Evolutionary conservation across 2,888 invertebrate species (phyloP), one percentile per base, ranked within the genome.

Genomic region (Rhyacophila evoluta): DNA sequence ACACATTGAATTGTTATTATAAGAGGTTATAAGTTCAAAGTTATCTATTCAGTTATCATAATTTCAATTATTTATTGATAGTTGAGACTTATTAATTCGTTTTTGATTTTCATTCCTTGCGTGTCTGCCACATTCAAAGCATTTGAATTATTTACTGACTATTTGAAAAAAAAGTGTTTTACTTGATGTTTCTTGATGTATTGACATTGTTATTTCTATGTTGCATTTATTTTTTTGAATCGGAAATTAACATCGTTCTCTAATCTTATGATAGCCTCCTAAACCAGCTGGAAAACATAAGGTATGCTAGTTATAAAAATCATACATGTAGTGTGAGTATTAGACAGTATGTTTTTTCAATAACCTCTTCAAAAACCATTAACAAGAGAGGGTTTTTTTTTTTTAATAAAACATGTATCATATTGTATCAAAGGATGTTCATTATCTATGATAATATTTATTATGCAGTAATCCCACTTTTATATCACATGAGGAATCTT

Each of bases 201-300:
- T 55, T 79, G 55, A 74, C 80, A 78, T 80, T 69, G 75, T 79
- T 79, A 72, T 78, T 78, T 74, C 73, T 79, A 39, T 79, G 76
- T 79, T 79, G 79, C 79, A 69, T 68, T 74, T 77, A 75, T 75
- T 73, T 70, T 79, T 79, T 75, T 73, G 28, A 55, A 74, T 74
- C 70, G 39, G 29, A 72, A 80, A 79, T 82, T 78, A 82, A 71
- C 78, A 72, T 73, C 74, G 78, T 77, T 79, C 37, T 79, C 72
- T 82, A 79, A 79, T 82, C 79, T 79, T 79, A 79, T 77, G 74
- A 77, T 75, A 82, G 82, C 82, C 68, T 41, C 78, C 81, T 38
- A 82, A 81, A 80, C 81, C 81, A 78, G 81, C 78, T 55, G 82
- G 82, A 77, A 79, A 75, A 78, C 39, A 74, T 27, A 82, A 82